Evolutionary conservation across 2,888 invertebrate genomes (phyloP).

Genomic region (Coecobrya sp.): DNA sequence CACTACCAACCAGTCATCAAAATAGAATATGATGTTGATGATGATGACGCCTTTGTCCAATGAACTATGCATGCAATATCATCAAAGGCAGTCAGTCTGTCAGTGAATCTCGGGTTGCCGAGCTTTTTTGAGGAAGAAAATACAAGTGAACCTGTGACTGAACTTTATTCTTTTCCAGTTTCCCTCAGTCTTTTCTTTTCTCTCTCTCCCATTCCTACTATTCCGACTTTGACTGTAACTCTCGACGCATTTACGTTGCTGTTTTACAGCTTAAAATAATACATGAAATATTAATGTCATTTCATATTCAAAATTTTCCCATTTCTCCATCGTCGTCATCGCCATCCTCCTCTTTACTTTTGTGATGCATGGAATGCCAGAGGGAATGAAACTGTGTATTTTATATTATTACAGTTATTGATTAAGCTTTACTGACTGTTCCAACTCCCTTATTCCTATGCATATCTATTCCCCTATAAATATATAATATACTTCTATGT

Average conservation of each 20-base stretch:
- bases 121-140: conserved; percentile 18
- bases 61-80: conserved; percentile 51
- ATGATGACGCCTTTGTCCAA: conserved; percentile 47
- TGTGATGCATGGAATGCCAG: conserved; percentile 30
- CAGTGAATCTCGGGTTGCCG: not conserved
- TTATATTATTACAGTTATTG: conserved; percentile 37
- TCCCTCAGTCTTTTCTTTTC: not conserved
- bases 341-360: not conserved
- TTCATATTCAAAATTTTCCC: conserved; percentile 53
- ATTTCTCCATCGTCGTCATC: conserved; percentile 13
- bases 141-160: conserved; percentile 24
- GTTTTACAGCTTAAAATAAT: conserved; percentile 40
- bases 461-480: not conserved
- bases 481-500: not conserved
- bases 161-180: conserved; percentile 24
- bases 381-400: conserved; percentile 54
- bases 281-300: conserved; percentile 60
- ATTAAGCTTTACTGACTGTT: not conserved
- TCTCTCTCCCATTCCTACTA: not conserved
- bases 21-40: conserved; percentile 24
- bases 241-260: conserved; percentile 5
- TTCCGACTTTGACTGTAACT: not conserved
- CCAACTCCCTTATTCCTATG: not conserved
- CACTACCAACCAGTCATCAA: not conserved
- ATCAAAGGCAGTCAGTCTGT: conserved; percentile 37